Evolutionary conservation across 2,113 vertebrate species (phyloP), one percentile per base, ranked within the genome.

Genomic region (Chascanopsetta lugubris): DNA sequence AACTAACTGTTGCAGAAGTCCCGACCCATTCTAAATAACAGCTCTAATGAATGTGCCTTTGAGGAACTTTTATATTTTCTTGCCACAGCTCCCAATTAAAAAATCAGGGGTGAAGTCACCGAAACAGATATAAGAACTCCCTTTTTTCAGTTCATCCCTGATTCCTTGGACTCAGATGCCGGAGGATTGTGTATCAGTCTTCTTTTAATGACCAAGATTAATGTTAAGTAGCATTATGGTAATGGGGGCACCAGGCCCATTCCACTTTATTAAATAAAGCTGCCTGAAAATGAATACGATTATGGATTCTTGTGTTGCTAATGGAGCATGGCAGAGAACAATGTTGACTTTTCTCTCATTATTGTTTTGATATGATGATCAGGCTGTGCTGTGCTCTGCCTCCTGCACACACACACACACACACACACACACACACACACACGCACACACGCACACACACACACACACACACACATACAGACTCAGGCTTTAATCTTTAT

Each of bases 201-300:
- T 64, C 77, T 85, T 56, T n/a, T 92, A 93, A 94, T 90, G 87
- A 85, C 87, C 76, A 67, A 72, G 82, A 93, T 93, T 94, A 93
- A 88, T 92, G 91, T 91, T 85, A 88, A 91, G 87, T 82, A 91
- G 83, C 80, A 92, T 88, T 89, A 88, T 90, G 83, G 55, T 93
- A 92, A 92, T 91, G 88, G 85, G 73, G 85, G 70, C 79, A 90
- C 85, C 76, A 80, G 54, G 64, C 78, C 91, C 80, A 90, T 85
- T 92, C 81, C 79, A 88, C 90, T 92, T 94, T 94, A 93, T 91
- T 94, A 91, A 94, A 91, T 90, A 92, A 93, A 92, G 82, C 87
- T 84, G 90, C 92, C 88, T 91, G 91, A 72, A 89, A 91, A 89
- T 91, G 85, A 92, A 88, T 81, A 73, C 34, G 71, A 90, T 88